Conservation (phyloP, 2,113 vertebrate species). For the Chunga burmeisteri region DNA sequence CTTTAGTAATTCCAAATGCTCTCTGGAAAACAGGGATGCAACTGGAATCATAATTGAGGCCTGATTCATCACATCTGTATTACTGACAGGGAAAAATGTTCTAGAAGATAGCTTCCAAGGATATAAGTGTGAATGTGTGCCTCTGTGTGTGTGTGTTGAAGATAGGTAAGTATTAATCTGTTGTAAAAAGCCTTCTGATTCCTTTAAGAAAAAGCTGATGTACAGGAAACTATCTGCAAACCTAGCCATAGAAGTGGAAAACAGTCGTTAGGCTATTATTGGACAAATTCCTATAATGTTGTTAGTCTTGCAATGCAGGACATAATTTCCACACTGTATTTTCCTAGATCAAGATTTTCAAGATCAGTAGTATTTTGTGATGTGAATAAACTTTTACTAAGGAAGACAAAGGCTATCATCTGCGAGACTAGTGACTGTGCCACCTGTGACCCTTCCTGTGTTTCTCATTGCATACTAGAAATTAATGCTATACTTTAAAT, state of each 20-base stretch:
- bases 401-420: neutral
- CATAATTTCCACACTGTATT: neutral
- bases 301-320: neutral
- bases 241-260: neutral
- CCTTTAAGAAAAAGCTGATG: neutral
- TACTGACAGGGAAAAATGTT: neutral
- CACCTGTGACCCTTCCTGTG: neutral
- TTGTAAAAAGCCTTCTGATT: neutral
- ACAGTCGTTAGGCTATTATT: neutral
- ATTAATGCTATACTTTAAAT: neutral
- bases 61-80: neutral
- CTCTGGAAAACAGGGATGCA: slow-evolving; percentile 22
- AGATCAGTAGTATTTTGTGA: neutral
- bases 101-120: neutral
- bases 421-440: neutral
- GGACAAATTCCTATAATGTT: neutral
- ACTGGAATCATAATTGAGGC: neutral
- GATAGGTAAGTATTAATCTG: neutral
- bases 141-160: neutral
- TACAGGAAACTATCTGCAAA: neutral
- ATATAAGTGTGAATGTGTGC: neutral
- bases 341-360: neutral
- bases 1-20: slow-evolving; percentile 12
- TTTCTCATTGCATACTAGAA: neutral
- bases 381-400: neutral